Base-by-base conservation (phyloP, 2,888 invertebrate genomes). In the Stenodema calcarata region DNA sequence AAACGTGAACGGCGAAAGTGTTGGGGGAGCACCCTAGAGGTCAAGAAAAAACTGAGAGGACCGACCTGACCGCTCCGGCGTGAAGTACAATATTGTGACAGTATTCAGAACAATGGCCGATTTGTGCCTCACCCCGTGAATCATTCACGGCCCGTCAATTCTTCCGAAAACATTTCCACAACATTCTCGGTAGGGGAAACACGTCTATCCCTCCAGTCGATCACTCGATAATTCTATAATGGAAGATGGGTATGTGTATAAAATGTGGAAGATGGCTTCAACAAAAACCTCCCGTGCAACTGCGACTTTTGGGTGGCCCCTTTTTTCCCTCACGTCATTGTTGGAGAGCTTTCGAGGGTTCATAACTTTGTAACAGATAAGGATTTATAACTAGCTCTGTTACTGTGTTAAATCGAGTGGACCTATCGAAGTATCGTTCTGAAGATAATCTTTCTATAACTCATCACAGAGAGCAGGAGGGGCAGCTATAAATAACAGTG, bases 71-170 rank as follows among this genome's bases (percentile, higher is more conserved):
- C 84, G 73, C 28, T 69, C 86, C 54, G 76, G 78, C 86, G 86
- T 86, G 86, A 86, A 86, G 76, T 35, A 78, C 86, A 86, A 86
- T 86, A 86, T 86, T 86, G 86, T 86, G 86, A 86, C 86, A 86
- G 78, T 76, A 78, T 86, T 41, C 78, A 79, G 86, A 86, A 86
- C 86, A 86, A 86, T 86, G 28, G 86, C 78, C 27, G 84, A 84
- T 84, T 73, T 84, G 76, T 86, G 86, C 78, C 23, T 78, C 78
- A 50, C 86, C 86, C 86, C 50, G 86, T 86, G 78, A 79, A 86
- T 86, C 86, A 86, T 86, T 79, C 78, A 86, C 86, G 86, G 86
- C 11, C 78, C 86, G 47, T 86, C 78, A 41, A 76, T 18, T 35
- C 18, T 50, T 44, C n/a, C 86, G 50, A 76, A 86, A 86, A 86